Percentiles rank a stretch among this genome's conserved stretches.
These are phyloP conservation scores for Alviniconcha strummeri DNA, from an alignment of 2,888 invertebrate genomes.

Conservation along the genomic window DNA sequence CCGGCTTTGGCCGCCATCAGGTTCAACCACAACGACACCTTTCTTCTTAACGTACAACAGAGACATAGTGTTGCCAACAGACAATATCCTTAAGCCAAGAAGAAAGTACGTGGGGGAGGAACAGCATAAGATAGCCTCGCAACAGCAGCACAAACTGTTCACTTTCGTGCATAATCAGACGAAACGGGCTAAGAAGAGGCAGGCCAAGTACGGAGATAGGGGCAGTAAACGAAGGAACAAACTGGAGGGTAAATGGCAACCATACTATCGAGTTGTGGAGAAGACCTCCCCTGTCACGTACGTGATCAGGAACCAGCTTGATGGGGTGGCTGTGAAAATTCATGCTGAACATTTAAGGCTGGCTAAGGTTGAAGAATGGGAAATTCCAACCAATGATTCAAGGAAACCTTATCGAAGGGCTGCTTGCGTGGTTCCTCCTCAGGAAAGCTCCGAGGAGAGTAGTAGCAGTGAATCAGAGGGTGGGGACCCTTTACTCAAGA, in stretches of 20 bases:
- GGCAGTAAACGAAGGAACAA: constrained; percentile 13
- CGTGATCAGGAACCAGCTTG: constrained; percentile 14
- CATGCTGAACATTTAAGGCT: too few species aligned
- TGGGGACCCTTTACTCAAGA: too few species aligned
- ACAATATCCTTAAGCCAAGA: too few species aligned
- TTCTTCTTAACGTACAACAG: constrained; percentile 13
- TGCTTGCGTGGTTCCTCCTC: too few species aligned
- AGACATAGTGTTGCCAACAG: constrained; percentile 1
- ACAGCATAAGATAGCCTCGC: background rate
- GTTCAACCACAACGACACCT: constrained; percentile 1
- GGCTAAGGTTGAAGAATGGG: too few species aligned
- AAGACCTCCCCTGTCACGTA: constrained; percentile 32
- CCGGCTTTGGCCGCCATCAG: background rate
- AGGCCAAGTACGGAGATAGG: background rate
- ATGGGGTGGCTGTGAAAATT: background rate
- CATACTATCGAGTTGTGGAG: constrained; percentile 36
- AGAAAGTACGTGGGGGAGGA: too few species aligned
- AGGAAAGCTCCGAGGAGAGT: too few species aligned
- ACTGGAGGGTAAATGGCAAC: constrained; percentile 32
- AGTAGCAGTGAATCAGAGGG: too few species aligned
- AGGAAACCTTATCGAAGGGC: too few species aligned
- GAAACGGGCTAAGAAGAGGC: constrained; percentile 9
- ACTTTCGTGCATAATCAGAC: background rate
- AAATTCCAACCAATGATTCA: too few species aligned
- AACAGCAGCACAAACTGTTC: constrained; percentile 26